Evolutionary conservation across 2,113 vertebrate species (phyloP), one percentile per base, ranked within the genome.

Genomic region (Rhea pennata): DNA sequence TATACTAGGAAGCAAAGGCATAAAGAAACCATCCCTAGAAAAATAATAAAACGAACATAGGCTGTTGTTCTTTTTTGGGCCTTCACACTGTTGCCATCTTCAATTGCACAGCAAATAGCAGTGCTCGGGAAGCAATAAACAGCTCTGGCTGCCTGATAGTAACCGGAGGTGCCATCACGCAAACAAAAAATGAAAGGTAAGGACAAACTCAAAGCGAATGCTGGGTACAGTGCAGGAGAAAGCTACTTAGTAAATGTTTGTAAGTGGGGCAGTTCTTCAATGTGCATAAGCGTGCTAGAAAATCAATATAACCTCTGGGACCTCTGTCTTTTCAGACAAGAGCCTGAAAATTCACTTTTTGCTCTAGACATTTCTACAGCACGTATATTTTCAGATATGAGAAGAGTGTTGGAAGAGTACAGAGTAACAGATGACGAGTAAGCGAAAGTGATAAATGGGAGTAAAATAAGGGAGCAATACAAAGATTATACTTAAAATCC

Each of bases 401-500:
- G 23, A 74, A 62, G 72, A 53, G 36, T 81, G 13, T 58, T 89
- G 62, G 64, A 70, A 88, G 17, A 21, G 50, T 73, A 67, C 23
- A 62, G 53, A 66, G 17, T 72, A 84, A 78, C 11, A 74, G 44
- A 90, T 84, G 53, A 84, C 79, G 94, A 54, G 33, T 72, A 69
- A 1, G 44, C 36, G 88, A 42, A 6, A 82, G 46, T 66, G 64
- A 92, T 84, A 88, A 90, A 83, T 64, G 56, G 15, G 26, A 85
- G 9, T 56, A 2, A 33, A 46, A 64, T 77, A 87, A 66, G 21
- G 46, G 46, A 93, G 31, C 24, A 78, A 78, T 85, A 70, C 15
- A 66, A 93, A 69, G 62, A 95, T 95, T 90, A 77, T 78, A 54
- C 88, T 86, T 74, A 80, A 94, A 88, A 17, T 29, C 50, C 66